These are phyloP conservation scores for Zeuzera pyrina DNA, from an alignment of 2,888 invertebrate species.

Conservation along the genomic window DNA sequence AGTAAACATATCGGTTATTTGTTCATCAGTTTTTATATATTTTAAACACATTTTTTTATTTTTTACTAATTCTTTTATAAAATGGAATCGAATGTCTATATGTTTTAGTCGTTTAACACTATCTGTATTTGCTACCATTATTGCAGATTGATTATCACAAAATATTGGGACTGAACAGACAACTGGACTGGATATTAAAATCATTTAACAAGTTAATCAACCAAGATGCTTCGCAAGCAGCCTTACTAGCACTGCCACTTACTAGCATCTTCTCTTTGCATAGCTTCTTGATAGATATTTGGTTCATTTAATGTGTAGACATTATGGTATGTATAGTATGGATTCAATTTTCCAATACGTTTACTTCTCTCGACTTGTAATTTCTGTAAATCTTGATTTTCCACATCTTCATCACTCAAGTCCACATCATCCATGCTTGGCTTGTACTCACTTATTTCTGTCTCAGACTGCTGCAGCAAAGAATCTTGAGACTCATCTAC, in stretches of 20 bases:
- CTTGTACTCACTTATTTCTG: neutral
- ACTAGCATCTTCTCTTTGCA: conserved; percentile 8
- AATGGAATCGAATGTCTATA: conserved; percentile 12
- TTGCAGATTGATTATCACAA: conserved; percentile 11
- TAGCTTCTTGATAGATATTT: conserved; percentile 13
- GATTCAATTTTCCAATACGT: conserved; percentile 7
- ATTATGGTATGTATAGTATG: conserved; percentile 9
- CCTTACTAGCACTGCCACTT: conserved; percentile 18
- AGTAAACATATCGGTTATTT: conserved; percentile 13
- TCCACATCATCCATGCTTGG: neutral
- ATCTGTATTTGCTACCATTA: conserved; percentile 10
- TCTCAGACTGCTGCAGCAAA: too few species aligned
- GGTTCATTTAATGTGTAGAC: conserved; percentile 8
- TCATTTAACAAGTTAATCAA: conserved; percentile 8
- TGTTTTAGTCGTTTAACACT: conserved; percentile 10
- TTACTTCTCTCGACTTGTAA: too few species aligned
- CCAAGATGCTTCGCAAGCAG: conserved; percentile 15
- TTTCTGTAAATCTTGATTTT: neutral
- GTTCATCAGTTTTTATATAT: conserved; percentile 12
- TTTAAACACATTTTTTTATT: too few species aligned
- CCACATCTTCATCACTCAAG: too few species aligned
- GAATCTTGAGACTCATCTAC: too few species aligned
- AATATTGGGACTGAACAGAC: conserved; percentile 4
- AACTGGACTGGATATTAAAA: conserved; percentile 9
- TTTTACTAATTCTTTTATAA: conserved; percentile 11